These are phyloP conservation scores for Volucella zonaria DNA, from an alignment of 2,888 invertebrate genomes.

Conservation along the genomic window DNA sequence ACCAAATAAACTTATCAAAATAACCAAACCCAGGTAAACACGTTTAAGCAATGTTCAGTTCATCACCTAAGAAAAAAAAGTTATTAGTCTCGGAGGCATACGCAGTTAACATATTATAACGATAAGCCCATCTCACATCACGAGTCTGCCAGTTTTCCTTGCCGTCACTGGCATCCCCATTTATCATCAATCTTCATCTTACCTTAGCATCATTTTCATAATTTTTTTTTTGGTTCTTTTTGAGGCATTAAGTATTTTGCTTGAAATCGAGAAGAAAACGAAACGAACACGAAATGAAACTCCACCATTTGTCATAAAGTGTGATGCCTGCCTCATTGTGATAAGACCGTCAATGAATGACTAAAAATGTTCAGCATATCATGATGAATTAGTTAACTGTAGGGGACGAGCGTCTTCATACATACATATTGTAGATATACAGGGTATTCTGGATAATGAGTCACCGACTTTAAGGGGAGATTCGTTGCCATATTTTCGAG, in stretches of 20 bases:
- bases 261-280: slow-evolving; percentile 23
- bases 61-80: no score
- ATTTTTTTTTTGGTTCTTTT: background rate
- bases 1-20: no score
- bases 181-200: slow-evolving; percentile 33
- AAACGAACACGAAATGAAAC: background rate
- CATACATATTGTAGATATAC: no score
- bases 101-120: no score
- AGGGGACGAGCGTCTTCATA: no score
- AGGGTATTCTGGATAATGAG: no score
- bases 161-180: background rate
- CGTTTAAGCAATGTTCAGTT: no score
- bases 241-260: slow-evolving; percentile 1
- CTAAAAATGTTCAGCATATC: slow-evolving; percentile 48
- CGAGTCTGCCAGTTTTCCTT: background rate
- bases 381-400: slow-evolving; percentile 36
- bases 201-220: slow-evolving; percentile 17
- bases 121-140: background rate
- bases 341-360: slow-evolving; percentile 57
- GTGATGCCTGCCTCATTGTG: slow-evolving; percentile 55
- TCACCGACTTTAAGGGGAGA: no score
- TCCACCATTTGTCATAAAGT: slow-evolving; percentile 48
- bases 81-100: no score
- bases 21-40: no score
- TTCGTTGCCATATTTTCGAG: no score